Evolutionary conservation across 2,888 invertebrate species (phyloP).

Genomic region (Drosophila phalerata): DNA sequence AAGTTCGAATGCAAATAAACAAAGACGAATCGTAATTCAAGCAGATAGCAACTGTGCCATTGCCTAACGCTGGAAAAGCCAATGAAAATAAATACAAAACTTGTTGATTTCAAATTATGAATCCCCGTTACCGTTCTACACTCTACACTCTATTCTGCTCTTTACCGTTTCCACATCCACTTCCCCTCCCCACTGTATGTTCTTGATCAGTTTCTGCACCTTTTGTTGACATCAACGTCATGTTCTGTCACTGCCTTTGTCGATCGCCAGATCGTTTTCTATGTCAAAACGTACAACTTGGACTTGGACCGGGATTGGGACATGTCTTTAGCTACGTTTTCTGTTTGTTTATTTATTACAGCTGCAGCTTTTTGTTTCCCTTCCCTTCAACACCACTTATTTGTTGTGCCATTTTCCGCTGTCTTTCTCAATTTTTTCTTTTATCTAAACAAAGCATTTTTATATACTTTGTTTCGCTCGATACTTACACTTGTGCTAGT

Average conservation of each 20-base stretch:
- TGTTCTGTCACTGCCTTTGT: constrained; percentile 50
- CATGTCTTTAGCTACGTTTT: constrained; percentile 60
- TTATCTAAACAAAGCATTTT: constrained; percentile 37
- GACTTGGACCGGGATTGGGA: constrained; percentile 54
- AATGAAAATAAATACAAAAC: constrained; percentile 56
- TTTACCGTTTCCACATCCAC: neutral
- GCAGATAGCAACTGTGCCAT: constrained; percentile 56
- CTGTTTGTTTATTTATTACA: constrained; percentile 58
- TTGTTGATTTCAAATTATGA: constrained; percentile 67
- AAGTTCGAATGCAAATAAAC: constrained; percentile 56
- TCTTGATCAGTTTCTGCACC: constrained; percentile 1
- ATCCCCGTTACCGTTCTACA: constrained; percentile 21
- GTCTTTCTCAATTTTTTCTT: constrained; percentile 22
- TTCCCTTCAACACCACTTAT: neutral
- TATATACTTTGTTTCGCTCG: constrained; percentile 25
- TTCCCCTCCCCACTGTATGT: constrained; percentile 1
- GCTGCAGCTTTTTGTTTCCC: constrained; percentile 40
- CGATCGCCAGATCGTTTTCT: constrained; percentile 61
- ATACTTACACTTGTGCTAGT: neutral
- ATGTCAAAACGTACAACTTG: constrained; percentile 52
- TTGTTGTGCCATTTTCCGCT: constrained; percentile 39
- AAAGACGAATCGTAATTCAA: constrained; percentile 47
- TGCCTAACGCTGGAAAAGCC: constrained; percentile 48
- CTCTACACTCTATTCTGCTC: too few relatives aligned
- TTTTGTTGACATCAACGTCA: constrained; percentile 47